phyloP scores from a whole-genome alignment of 2,797 vertebrate species.

The Gobio occitaniae region DNA sequence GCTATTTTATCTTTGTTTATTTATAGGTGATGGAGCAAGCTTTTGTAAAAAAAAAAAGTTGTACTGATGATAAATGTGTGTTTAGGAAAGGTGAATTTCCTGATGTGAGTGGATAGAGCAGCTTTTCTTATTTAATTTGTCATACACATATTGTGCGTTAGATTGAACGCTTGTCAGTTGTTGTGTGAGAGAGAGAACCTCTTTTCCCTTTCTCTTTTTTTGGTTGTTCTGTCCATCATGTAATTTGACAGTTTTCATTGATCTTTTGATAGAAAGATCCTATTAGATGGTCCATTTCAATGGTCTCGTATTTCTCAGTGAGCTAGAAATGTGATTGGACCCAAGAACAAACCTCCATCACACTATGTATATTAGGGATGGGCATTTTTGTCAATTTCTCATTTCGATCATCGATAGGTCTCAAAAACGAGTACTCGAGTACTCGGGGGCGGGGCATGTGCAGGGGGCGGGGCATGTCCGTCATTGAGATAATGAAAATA shows the following conservation, averaged over 20 bases:
- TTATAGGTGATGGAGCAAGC: conserved; percentile 27
- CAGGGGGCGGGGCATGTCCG: no score
- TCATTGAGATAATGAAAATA: no score
- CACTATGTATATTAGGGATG: no score
- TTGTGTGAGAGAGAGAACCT: not conserved
- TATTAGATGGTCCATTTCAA: conserved; percentile 23
- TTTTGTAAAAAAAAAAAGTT: not conserved
- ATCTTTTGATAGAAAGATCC: conserved; percentile 7
- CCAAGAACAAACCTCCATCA: not conserved
- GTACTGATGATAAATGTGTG: not conserved
- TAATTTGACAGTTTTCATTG: conserved; percentile 19
- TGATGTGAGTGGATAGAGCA: not conserved
- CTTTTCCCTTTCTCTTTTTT: not conserved
- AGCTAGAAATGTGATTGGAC: conserved; percentile 6
- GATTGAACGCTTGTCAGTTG: conserved; percentile 6
- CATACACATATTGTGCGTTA: not conserved
- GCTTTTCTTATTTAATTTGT: conserved; percentile 11
- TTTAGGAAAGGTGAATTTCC: conserved; percentile 1
- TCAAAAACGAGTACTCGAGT: no score
- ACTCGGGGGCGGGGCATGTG: no score
- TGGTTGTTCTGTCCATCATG: not conserved
- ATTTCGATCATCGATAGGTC: no score
- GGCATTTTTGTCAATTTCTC: no score
- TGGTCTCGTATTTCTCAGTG: not conserved
- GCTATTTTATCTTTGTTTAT: conserved; percentile 27